Base-by-base conservation (phyloP, 2,113 vertebrate species). In the Mungos mungo region DNA sequence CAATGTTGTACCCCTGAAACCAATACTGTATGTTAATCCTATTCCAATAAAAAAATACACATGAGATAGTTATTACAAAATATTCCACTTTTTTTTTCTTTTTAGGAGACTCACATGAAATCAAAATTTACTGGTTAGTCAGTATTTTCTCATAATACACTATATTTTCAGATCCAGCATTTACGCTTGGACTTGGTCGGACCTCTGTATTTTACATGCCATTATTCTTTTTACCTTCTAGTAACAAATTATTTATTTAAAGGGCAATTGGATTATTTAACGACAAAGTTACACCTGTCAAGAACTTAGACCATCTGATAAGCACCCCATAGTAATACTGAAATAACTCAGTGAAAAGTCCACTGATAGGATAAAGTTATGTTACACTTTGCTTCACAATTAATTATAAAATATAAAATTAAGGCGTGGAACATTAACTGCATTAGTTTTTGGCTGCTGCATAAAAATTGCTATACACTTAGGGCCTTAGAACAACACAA, bases 401-500 rank as follows among this genome's bases (percentile, higher is more conserved):
- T 79, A 87, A 15, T 66, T 90, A 18, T 86, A 50, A 89, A 96
- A 41, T 79, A 80, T 23, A 87, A 90, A 90, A 81, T 81, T 79
- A 76, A 83, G 19, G 29, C 41, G 7, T 35, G 21, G 14, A 13
- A 71, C 38, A 87, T 81, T 35, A 82, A 27, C 41, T 47, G 11
- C 33, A 18, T 57, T 84, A 12, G 9, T 86, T 94, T 92, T 77
- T 35, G 54, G 38, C 19, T 57, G 54, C 88, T 71, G 45, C 7
- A 7, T 60, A 83, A 77, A 66, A 69, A 35, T 57, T 31, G 19
- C 11, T 54, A 84, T 33, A 80, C 93, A 57, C 6, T 15, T 18
- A 65, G 29, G 47, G 9, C 11, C 45, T 84, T 82, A 81, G 27
- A 66, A 74, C 27, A 41, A 50, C 45, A 80, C 45, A 79, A 25